These are phyloP conservation scores for Drepana falcataria DNA, from an alignment of 2,888 invertebrate species.

Conservation along the genomic window DNA sequence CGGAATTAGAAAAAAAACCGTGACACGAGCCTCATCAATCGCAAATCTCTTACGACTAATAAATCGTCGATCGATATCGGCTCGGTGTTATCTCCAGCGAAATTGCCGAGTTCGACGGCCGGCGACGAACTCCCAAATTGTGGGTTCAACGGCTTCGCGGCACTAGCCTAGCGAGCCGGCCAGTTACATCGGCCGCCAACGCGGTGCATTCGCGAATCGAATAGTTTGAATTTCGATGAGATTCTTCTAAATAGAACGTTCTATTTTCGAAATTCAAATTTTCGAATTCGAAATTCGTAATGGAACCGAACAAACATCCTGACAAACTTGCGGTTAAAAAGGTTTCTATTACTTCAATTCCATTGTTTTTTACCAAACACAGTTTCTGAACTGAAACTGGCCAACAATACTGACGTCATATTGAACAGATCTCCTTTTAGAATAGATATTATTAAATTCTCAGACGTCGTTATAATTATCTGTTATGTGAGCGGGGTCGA, in stretches of 20 bases:
- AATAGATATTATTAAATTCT: neutral
- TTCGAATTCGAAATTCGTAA: neutral
- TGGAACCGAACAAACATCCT: too few relatives aligned
- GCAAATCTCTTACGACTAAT: conserved; percentile 13
- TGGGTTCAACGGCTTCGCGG: conserved; percentile 28
- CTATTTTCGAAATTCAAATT: neutral
- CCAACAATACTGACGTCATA: neutral
- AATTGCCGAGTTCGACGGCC: conserved; percentile 33
- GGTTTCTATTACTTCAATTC: too few relatives aligned
- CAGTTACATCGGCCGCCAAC: conserved; percentile 2
- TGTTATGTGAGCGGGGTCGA: conserved; percentile 1
- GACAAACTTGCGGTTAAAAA: too few relatives aligned
- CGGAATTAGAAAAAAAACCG: neutral
- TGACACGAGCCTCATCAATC: neutral
- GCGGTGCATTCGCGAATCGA: conserved; percentile 2
- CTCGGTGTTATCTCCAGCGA: conserved; percentile 24
- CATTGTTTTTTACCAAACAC: too few relatives aligned
- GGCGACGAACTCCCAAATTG: conserved; percentile 37
- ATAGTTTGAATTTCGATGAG: conserved; percentile 1
- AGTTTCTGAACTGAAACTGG: neutral
- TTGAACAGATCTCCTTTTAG: neutral
- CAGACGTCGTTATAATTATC: conserved; percentile 2
- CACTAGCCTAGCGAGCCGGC: conserved; percentile 22
- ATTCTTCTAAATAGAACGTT: neutral
- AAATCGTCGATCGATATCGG: conserved; percentile 35